Conservation (phyloP, 2,113 vertebrate genomes). For the Cyprinodon brontotheroides region DNA sequence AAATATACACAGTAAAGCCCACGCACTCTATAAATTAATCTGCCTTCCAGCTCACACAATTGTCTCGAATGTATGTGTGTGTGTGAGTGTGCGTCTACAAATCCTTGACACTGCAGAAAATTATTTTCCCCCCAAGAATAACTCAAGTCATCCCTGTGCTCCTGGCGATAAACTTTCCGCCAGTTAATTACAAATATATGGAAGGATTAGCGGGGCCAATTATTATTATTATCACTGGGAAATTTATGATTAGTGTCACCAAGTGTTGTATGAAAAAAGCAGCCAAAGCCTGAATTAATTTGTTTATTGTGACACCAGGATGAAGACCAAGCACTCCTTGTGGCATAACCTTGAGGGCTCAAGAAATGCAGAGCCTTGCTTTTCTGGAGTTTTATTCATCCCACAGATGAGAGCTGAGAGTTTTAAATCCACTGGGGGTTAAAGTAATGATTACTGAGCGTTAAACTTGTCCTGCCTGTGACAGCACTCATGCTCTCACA, state of each 20-base stretch:
- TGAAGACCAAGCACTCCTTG: slow-evolving; percentile 31
- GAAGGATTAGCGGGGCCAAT: slow-evolving; percentile 57
- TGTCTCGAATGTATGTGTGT: slow-evolving; percentile 1
- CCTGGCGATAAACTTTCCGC: slow-evolving; percentile 50
- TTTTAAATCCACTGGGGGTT: background rate
- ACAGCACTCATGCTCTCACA: background rate
- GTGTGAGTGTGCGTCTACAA: slow-evolving; percentile 24
- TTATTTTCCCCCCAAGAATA: slow-evolving; percentile 19
- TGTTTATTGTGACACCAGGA: slow-evolving; percentile 49
- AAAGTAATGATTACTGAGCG: background rate
- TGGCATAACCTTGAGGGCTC: slow-evolving; percentile 23
- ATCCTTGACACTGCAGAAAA: slow-evolving; percentile 60
- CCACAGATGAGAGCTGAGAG: slow-evolving; percentile 9
- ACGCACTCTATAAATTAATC: slow-evolving; percentile 48
- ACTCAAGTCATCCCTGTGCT: slow-evolving; percentile 50
- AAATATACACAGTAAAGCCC: slow-evolving; percentile 2
- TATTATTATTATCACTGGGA: slow-evolving; percentile 60
- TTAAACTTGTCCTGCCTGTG: background rate
- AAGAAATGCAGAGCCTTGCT: slow-evolving; percentile 36
- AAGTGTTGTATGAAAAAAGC: slow-evolving; percentile 42
- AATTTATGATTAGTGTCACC: slow-evolving; percentile 57
- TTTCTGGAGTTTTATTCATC: slow-evolving; percentile 34
- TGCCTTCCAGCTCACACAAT: slow-evolving; percentile 46
- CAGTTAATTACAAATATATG: slow-evolving; percentile 66
- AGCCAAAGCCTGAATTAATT: slow-evolving; percentile 47